Evolutionary conservation across 2,113 vertebrate genomes (phyloP), one percentile per base, ranked within the genome.

Genomic region (Oreochromis niloticus): DNA sequence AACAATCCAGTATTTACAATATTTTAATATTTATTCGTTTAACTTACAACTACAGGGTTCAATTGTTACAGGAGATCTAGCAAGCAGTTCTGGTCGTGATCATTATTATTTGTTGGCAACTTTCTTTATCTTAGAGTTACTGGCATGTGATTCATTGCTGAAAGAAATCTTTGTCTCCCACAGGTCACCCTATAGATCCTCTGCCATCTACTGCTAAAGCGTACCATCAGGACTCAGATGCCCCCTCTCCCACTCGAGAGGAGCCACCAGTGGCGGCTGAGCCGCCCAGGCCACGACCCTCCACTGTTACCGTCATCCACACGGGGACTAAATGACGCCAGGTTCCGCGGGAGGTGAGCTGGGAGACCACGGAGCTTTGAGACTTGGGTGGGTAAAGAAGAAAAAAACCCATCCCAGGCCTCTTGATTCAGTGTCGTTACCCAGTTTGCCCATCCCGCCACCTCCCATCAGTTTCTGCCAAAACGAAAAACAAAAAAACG

Each of bases 251-350:
- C 46, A 95, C 95, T 2, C 68, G 14, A 16, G 94, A 93, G 83
- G 94, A 95, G 8, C 32, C 92, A 0, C 11, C 83, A 0, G 95
- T 94, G 83, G 97, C 94, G 93, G 96, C 95, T 1, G 97, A 98
- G 66, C 94, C 95, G 36, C 94, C 97, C 56, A 96, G 97, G 93
- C 96, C 98, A 1, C 97, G 98, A 91, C 96, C 98, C 93, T 98
- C 98, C 95, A 98, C 98, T 30, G 97, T 99, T 92, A 98, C 98
- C 1, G 97, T 98, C 92, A 98, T 98, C 95, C 97, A 98, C 96
- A 98, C 98, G 2, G 98, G 98, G 94, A 97, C 97, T 96, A 98
- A 98, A 97, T 98, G 97, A 98, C 95, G 87, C 95, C 95, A 95
- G 93, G 94, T 95, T 92, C 95, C 95, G 91, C 94, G 95, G 94